Evolutionary conservation across 2,113 vertebrate species (phyloP).

Genomic region (Thalassoma bifasciatum): DNA sequence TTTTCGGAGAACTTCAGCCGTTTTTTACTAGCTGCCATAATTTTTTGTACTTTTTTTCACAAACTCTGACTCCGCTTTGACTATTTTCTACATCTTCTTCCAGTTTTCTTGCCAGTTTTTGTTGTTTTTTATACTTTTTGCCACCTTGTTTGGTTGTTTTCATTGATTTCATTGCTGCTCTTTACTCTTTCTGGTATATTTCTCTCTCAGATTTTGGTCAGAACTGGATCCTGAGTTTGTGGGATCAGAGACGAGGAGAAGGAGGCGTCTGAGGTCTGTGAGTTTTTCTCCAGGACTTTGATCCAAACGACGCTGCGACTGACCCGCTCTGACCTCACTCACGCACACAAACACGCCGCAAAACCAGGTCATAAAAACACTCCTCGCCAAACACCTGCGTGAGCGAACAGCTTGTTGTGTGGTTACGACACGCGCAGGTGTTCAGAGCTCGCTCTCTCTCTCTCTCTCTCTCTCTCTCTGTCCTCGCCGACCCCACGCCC

Average conservation of each 20-base stretch:
- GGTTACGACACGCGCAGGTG: slow-evolving; percentile 53
- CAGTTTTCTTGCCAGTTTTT: no score
- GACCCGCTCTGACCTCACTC: slow-evolving; percentile 50
- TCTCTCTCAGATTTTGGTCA: no score
- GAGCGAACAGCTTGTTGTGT: slow-evolving; percentile 51
- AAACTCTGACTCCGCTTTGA: no score
- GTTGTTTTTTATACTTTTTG: no score
- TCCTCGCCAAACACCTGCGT: slow-evolving; percentile 57
- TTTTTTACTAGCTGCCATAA: no score
- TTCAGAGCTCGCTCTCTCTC: no score
- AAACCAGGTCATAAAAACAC: slow-evolving; percentile 47
- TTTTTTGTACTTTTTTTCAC: no score
- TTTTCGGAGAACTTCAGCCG: no score
- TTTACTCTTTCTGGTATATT: no score
- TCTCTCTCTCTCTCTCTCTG: slow-evolving; percentile 1
- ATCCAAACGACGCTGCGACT: slow-evolving; percentile 70
- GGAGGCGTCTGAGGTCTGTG: slow-evolving; percentile 55
- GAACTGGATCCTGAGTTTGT: background rate
- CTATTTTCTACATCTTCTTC: no score
- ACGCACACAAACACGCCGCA: slow-evolving; percentile 9
- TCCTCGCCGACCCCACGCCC: background rate
- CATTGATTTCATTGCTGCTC: no score
- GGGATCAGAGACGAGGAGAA: background rate
- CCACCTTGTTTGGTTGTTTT: no score
- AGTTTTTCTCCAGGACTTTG: slow-evolving; percentile 61